Base-by-base conservation (phyloP, 2,797 vertebrate genomes). In the Gambelia wislizenii region DNA sequence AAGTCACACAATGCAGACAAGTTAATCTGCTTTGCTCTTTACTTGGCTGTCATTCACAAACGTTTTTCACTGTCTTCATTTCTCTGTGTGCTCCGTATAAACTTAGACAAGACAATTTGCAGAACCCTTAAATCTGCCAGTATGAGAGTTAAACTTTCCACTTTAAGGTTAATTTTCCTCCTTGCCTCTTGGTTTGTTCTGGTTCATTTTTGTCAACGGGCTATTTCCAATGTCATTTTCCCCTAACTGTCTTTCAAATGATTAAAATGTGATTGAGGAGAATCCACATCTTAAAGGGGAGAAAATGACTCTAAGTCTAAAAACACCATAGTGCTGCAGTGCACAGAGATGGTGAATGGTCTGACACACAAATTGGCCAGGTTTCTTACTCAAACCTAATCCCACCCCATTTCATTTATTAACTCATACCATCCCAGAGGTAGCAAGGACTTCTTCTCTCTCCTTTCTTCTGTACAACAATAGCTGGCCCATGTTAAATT, bases 81-180 rank as follows among this genome's bases (percentile, higher is more conserved):
- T 67, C 70, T 67, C 59, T 10, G 44, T 83, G 70, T 76, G 13
- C 56, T 83, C 47, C 33, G 27, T 67, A 33, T 67, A 67, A 54
- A 88, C n/a, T 78, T 86, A 36, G 47, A 8, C 0, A 7, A 69
- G 44, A 44, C 84, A 83, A 77, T 89, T 89, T 89, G 39, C 36
- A 86, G 79, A 52, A 47, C 79, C 49, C 39, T 77, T 54, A 86
- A 89, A 89, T 76, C 61, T 76, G 84, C 72, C 69, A 83, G 44
- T 27, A 30, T 47, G 22, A 76, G 25, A 47, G 42, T 25, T 76
- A 76, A 27, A 27, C 75, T 47, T 67, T 67, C 33, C 76, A 39
- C 36, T 47, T 85, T 61, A 59, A 85, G 39, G 64, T 52, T 79
- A 85, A 72, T 79, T 67, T 59, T 18, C 20, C n/a, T 77, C 27